These are phyloP conservation scores for Rhabdomys pumilio DNA, from an alignment of 2,797 vertebrate species.

Conservation along the genomic window DNA sequence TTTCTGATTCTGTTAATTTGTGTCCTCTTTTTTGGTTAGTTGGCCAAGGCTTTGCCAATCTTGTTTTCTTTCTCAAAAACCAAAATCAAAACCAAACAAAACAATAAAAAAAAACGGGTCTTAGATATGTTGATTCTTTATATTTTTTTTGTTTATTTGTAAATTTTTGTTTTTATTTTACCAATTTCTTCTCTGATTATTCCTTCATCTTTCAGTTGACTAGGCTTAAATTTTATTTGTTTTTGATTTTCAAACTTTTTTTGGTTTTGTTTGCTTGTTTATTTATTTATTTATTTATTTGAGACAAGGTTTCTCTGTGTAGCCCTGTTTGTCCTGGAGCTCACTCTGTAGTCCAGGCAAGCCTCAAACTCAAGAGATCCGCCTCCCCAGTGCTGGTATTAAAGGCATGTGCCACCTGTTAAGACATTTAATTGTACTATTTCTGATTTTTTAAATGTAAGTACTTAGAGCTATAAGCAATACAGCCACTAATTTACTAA, in stretches of 20 bases:
- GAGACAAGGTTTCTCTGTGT: not conserved
- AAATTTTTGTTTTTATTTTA: not conserved
- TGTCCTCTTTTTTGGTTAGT: not conserved
- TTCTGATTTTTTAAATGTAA: not conserved
- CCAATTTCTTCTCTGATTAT: not conserved
- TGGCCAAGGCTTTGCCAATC: not conserved
- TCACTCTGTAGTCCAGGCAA: not conserved
- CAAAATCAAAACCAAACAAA: too few relatives aligned
- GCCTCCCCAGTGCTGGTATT: not conserved
- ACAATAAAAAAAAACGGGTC: not conserved
- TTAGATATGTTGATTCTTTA: not conserved
- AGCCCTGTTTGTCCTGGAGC: not conserved
- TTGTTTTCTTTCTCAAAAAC: not conserved
- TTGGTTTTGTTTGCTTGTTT: too few relatives aligned
- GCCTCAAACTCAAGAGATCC: not conserved
- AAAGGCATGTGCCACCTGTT: too few relatives aligned
- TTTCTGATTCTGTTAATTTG: not conserved
- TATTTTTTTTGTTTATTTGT: not conserved
- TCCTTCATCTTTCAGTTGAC: not conserved
- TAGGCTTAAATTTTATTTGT: not conserved
- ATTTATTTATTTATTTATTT: not conserved
- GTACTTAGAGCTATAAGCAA: not conserved
- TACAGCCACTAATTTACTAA: not conserved
- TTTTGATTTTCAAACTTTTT: too few relatives aligned
- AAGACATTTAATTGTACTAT: not conserved